Evolutionary conservation across 2,797 vertebrate genomes (phyloP).

Genomic region (Sitta carolinensis): DNA sequence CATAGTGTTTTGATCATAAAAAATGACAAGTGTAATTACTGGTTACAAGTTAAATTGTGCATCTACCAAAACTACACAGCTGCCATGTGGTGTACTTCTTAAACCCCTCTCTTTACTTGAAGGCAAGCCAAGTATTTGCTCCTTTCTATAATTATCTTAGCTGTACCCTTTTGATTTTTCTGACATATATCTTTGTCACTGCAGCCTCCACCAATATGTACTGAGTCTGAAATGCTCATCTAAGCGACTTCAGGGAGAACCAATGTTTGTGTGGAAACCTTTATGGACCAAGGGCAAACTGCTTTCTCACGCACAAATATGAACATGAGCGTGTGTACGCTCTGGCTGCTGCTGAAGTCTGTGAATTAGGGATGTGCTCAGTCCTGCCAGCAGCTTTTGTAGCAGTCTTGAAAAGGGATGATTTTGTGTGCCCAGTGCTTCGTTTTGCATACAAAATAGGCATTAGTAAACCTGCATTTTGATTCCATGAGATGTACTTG

Average conservation of each 20-base stretch:
- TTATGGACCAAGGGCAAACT: neutral
- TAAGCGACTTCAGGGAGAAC: neutral
- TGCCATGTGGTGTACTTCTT: neutral
- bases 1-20: neutral
- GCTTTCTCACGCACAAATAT: neutral
- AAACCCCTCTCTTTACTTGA: neutral
- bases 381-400: neutral
- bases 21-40: neutral
- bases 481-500: neutral
- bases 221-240: neutral
- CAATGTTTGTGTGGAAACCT: neutral
- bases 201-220: neutral
- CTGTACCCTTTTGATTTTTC: neutral
- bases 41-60: neutral
- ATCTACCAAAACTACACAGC: neutral
- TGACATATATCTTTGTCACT: neutral
- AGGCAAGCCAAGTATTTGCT: conserved; percentile 6
- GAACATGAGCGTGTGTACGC: neutral
- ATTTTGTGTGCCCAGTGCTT: neutral
- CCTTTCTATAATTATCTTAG: neutral
- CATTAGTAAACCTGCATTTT: neutral
- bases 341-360: neutral
- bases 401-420: neutral
- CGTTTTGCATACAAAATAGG: neutral
- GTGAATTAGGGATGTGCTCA: neutral